Base-by-base conservation (phyloP, 2,113 vertebrate genomes). In the Salvelinus alpinus region DNA sequence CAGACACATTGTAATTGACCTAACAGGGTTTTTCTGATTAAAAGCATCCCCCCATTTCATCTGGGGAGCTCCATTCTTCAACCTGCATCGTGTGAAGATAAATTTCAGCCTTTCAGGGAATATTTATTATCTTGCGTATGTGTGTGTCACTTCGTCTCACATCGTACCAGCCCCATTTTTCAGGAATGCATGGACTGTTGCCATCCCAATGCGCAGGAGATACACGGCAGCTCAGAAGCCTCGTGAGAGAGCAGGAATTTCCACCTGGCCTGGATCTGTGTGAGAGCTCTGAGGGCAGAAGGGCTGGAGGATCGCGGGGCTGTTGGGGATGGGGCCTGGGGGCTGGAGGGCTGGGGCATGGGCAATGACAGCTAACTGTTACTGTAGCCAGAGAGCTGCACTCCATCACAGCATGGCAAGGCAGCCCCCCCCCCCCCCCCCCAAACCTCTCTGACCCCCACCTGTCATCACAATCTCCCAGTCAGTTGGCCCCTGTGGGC, bases 41-140 rank as follows among this genome's bases (percentile, higher is more conserved):
- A 88, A 86, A 86, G 64, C 72, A 77, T 66, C 78, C 70, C 34
- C 38, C 69, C 86, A 83, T 91, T 85, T 91, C 88, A 93, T 91
- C 84, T 85, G 81, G 76, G 74, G 72, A 80, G 87, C 87, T 83
- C 64, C 87, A 86, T 87, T 87, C 91, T 88, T 80, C 74, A 86
- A 87, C 83, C 85, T 91, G 78, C 89, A 44, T 9, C 2, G 89
- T 90, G 87, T 89, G 84, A 91, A 92, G 91, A 92, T 93, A 92
- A 92, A 92, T 77, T 71, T 90, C 84, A 93, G 71, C 78, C 90
- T 93, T 91, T 92, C 86, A 79, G 80, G 73, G 79, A 85, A 86
- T 89, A 89, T 91, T 90, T 88, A 88, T 90, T 87, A 90, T 90
- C 38, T 11, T 44, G 9, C 2, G 34, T 38, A 1, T 38, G 34